Evolutionary conservation across 2,113 vertebrate species (phyloP).

Genomic region (Poecile atricapillus): DNA sequence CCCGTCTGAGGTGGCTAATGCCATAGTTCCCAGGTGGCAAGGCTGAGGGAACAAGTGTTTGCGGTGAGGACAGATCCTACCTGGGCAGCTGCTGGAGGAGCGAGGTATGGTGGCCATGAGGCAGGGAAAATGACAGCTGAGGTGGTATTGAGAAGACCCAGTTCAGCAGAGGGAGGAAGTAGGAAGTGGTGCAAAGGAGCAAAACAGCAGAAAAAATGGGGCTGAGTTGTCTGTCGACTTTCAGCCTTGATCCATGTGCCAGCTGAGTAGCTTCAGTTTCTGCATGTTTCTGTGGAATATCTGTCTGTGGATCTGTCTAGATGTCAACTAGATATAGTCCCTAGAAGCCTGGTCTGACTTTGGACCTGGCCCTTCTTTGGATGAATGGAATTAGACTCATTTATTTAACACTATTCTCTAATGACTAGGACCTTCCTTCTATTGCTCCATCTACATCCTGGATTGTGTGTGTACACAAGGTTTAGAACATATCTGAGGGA

Average conservation of each 20-base stretch:
- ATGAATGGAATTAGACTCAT: neutral
- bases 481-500: neutral
- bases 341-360: neutral
- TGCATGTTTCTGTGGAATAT: neutral
- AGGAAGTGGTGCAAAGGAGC: neutral
- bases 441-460: neutral
- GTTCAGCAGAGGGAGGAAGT: neutral
- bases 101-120: fast-evolving
- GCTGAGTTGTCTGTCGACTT: neutral
- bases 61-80: neutral
- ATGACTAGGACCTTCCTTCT: neutral
- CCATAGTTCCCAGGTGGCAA: neutral
- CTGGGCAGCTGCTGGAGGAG: neutral
- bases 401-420: neutral
- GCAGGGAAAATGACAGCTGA: neutral
- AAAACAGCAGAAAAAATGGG: neutral
- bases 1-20: neutral
- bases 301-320: neutral
- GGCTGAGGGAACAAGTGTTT: neutral
- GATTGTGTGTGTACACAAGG: neutral
- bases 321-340: neutral
- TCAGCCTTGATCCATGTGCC: neutral
- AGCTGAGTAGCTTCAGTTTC: neutral
- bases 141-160: neutral
- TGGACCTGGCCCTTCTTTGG: neutral